Base-by-base conservation (phyloP, 2,888 invertebrate genomes). In the Tiliacea aurago region DNA sequence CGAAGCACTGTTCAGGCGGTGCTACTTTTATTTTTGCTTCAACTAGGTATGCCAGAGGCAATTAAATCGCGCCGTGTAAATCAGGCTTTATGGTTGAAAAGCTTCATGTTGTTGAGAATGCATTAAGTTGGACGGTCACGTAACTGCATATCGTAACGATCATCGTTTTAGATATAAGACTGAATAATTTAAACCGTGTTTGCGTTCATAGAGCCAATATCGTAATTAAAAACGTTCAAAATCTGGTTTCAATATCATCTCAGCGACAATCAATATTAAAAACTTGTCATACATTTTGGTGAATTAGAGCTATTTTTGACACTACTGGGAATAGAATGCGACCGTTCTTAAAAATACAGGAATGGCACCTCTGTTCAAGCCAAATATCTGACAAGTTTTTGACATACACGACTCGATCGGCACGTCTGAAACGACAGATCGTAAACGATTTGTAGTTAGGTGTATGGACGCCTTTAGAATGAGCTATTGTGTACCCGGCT, bases 391-490 rank as follows among this genome's bases (percentile, higher is more conserved):
- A 5, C 18, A 33, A 4, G n/a, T 68, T 68, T 66, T 23, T 23
- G 20, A n/a, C 11, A 18, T 18, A 41, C n/a, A 47, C 4, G 45
- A 0, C n/a, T 73, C 23, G 18, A 18, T 33, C 6, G 20, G 18
- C 23, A 13, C 23, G 28, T 28, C 43, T 65, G 5, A 28, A 28
- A 18, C 4, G 45, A n/a, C 53, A 15, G 5, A 73, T 47, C 20
- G 28, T 49, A 49, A 59, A 75, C 43, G 23, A 76, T 76, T 33
- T 76, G 43, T 49, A 75, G 62, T 61, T 74, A 74, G 41, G 75
- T 76, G 63, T 49, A 58, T 28, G 41, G 18, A 28, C 15, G 23
- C 62, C 61, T 75, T n/a, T 59, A 43, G 33, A 62, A 75, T 49
- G 75, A 43, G 62, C 75, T 43, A 75, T 74, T 75, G 49, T 72